Percentiles rank a stretch among this genome's conserved stretches.
Evolutionary conservation across 2,888 invertebrate species (phyloP).

Genomic region (Drosophila diplacantha): DNA sequence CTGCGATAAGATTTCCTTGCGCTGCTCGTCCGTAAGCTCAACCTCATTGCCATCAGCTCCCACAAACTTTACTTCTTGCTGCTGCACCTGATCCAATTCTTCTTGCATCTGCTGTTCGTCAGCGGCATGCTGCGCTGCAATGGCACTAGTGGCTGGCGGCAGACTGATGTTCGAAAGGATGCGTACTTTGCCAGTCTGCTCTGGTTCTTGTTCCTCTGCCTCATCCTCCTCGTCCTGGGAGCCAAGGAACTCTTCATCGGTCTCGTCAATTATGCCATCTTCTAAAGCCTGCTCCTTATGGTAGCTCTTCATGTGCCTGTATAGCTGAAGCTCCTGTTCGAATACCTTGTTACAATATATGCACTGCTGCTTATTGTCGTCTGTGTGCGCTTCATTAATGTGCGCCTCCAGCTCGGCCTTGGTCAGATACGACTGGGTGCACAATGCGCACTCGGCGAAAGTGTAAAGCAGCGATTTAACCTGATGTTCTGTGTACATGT

Average conservation of each 20-base stretch:
- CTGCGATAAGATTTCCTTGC: conserved; percentile 77
- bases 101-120: conserved; percentile 63
- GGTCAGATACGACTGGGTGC: conserved; percentile 86
- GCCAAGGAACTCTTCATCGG: conserved; percentile 78
- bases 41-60: conserved; percentile 79
- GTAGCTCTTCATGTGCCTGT: conserved; percentile 83
- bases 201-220: conserved; percentile 60
- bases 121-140: conserved; percentile 78
- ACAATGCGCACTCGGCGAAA: conserved; percentile 88
- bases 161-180: conserved; percentile 78
- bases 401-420: conserved; percentile 85
- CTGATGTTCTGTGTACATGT: conserved; percentile 88
- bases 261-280: conserved; percentile 83
- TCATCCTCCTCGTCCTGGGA: conserved; percentile 69
- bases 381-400: conserved; percentile 79
- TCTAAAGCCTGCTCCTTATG: conserved; percentile 83
- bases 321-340: conserved; percentile 83
- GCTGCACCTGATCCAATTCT: conserved; percentile 60
- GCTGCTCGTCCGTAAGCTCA: conserved; percentile 76
- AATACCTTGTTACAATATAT: conserved; percentile 87
- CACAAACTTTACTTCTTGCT: conserved; percentile 78
- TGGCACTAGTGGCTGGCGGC: conserved; percentile 69
- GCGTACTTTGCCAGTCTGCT: conserved; percentile 78
- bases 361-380: conserved; percentile 80
- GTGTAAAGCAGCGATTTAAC: conserved; percentile 84